phyloP scores from a whole-genome alignment of 2,888 invertebrate species.

The Glomeris marginata region DNA sequence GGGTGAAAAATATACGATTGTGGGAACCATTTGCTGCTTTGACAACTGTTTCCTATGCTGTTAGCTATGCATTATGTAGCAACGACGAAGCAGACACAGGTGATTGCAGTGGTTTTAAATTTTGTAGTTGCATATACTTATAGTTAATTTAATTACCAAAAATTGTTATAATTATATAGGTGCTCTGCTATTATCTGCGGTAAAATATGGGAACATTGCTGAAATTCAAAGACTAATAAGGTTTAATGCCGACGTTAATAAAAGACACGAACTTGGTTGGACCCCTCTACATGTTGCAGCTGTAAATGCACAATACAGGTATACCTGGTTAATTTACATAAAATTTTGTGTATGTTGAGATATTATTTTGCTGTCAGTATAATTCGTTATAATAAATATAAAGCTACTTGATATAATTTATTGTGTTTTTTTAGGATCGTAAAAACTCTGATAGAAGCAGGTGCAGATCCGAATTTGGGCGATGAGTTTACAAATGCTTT shows the following conservation, averaged over 20 bases:
- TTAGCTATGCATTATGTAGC: background rate
- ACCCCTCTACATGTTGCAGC: constrained; percentile 71
- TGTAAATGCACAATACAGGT: constrained; percentile 49
- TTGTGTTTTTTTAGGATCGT: constrained; percentile 24
- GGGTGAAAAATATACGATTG: too few relatives aligned
- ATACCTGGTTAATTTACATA: too few relatives aligned
- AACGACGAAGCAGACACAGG: background rate
- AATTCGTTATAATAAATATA: background rate
- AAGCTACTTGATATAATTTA: background rate
- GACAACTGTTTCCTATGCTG: too few relatives aligned
- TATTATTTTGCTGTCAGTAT: background rate
- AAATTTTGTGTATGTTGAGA: background rate
- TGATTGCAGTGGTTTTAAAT: too few relatives aligned
- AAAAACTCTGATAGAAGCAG: constrained; percentile 37
- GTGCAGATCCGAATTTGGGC: constrained; percentile 60
- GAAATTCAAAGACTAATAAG: constrained; percentile 3
- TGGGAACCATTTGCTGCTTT: too few relatives aligned
- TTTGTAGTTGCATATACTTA: background rate
- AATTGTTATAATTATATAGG: background rate
- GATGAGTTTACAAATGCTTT: constrained; percentile 60
- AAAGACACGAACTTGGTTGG: constrained; percentile 66
- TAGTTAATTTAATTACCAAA: background rate
- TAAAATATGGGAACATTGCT: too few relatives aligned
- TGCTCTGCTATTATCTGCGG: too few relatives aligned
- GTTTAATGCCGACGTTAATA: constrained; percentile 44